Evolutionary conservation across 2,113 vertebrate genomes (phyloP), one percentile per base, ranked within the genome.

Genomic region (Zosterops hypoxanthus): DNA sequence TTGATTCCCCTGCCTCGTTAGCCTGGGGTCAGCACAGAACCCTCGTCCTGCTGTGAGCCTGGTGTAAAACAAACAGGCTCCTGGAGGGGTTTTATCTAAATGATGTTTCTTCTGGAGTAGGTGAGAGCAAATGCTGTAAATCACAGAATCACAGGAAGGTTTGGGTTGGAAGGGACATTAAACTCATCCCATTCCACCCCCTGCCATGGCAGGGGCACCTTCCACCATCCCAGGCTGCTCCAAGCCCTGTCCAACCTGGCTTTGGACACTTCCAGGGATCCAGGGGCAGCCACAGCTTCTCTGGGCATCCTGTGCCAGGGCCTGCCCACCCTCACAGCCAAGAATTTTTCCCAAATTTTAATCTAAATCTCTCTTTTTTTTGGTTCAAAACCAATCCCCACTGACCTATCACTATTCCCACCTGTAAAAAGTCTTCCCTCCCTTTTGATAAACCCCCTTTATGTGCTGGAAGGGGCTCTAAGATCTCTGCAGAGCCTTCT

Each of bases 201-300:
- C n/a, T 41, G 53, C 41, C 47, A 8, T 8, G 61, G 12, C 24
- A 68, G n/a, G 53, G n/a, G 46, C 78, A 61, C 9, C 1, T 68
- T 0, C n/a, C 55, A 49, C 14, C 0, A 0, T 5, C 11, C 55
- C 55, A 55, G 9, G 16, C 0, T 19, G 29, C 12, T 76, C 55
- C 55, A 21, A 82, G 11, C 20, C 47, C 24, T 0, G 0, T 55
- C 68, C 70, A 76, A 0, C n/a, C 53, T 22, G 39, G n/a, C 29
- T n/a, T 34, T 26, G 70, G 70, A 0, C n/a, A 68, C 29, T 75
- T 0, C 28, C 69, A 81, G 36, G 19, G 68, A 65, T 73, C 41
- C 50, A 36, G 55, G 20, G 21, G n/a, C 55, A 75, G 63, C n/a
- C 70, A 34, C 61, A 76, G 70, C 70, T 76, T 0, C 29, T 68